Evolutionary conservation across 2,797 vertebrate species (phyloP).

Genomic region (Sphenodon punctatus): DNA sequence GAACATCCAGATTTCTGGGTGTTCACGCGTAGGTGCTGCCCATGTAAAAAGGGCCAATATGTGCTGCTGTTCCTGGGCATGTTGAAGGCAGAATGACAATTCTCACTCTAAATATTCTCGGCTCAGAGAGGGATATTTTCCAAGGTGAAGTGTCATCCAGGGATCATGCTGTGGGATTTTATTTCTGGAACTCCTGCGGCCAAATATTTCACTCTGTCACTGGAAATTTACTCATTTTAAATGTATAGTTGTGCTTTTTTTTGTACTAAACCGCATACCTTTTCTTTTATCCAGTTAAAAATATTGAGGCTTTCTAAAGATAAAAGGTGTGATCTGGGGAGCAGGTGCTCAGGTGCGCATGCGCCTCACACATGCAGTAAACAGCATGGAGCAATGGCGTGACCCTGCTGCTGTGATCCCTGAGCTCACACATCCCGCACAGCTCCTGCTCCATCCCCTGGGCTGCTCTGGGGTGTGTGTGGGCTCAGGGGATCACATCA

Average conservation of each 20-base stretch:
- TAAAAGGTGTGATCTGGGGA: too few relatives aligned
- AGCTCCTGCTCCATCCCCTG: too few relatives aligned
- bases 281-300: neutral
- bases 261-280: neutral
- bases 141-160: neutral
- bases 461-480: too few relatives aligned
- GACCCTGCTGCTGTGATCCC: too few relatives aligned
- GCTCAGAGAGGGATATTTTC: neutral
- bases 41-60: too few relatives aligned
- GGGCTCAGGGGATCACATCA: too few relatives aligned
- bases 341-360: too few relatives aligned
- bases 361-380: too few relatives aligned
- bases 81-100: neutral
- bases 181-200: neutral
- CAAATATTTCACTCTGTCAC: neutral
- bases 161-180: neutral
- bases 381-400: too few relatives aligned
- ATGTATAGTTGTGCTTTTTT: neutral
- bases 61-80: neutral
- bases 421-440: too few relatives aligned
- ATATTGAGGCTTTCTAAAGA: neutral
- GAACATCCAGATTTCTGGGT: too few relatives aligned
- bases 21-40: too few relatives aligned
- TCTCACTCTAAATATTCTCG: neutral
- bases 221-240: neutral